phyloP scores from a whole-genome alignment of 2,888 invertebrate species.

The Nasonia oneida region DNA sequence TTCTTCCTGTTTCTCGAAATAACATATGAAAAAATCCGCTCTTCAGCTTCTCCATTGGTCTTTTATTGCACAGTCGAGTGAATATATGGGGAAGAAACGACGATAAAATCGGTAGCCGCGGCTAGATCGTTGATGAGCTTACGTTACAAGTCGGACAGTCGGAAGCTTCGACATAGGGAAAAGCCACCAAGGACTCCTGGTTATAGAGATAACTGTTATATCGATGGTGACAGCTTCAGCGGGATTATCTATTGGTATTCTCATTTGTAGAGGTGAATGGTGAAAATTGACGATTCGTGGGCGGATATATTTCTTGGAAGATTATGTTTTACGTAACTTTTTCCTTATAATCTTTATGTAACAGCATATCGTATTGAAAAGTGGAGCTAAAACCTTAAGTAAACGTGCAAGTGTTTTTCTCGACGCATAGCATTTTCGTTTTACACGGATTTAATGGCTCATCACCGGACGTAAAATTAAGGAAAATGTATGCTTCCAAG shows the following conservation, averaged over 20 bases:
- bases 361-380: background rate
- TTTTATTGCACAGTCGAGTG: background rate
- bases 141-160: constrained; percentile 34
- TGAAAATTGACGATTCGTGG: background rate
- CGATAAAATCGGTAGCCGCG: constrained; percentile 9
- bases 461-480: background rate
- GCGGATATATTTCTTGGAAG: background rate
- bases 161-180: constrained; percentile 9
- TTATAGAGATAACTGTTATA: constrained; percentile 19
- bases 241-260: background rate
- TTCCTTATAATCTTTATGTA: background rate
- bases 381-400: background rate
- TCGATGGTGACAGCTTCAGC: constrained; percentile 4
- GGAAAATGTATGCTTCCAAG: background rate
- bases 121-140: constrained; percentile 12
- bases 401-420: background rate
- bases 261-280: background rate
- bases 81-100: background rate
- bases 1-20: background rate
- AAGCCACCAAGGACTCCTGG: background rate
- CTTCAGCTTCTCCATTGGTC: background rate
- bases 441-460: background rate
- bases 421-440: background rate
- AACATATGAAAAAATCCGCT: background rate
- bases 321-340: background rate